Percentiles rank a stretch among this genome's conserved stretches.
Evolutionary conservation across 2,113 vertebrate species (phyloP).

Genomic region (Poicephalus meyeri): DNA sequence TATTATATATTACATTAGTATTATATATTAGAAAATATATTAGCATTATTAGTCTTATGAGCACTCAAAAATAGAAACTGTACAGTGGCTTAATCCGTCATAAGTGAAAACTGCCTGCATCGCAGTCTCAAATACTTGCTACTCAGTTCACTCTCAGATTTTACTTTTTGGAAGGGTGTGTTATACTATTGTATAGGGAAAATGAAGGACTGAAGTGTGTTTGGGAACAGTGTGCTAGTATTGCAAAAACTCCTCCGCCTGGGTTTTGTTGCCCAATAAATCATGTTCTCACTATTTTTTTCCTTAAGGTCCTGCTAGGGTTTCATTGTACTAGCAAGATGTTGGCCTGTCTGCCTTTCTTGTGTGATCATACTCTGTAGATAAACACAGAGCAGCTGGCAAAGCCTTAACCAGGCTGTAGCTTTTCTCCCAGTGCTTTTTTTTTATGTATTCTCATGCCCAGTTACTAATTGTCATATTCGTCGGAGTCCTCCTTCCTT

Average conservation of each 20-base stretch:
- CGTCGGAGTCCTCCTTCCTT: background rate
- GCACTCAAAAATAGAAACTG: background rate
- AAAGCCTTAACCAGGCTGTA: background rate
- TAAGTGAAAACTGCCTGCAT: background rate
- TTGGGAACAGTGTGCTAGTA: background rate
- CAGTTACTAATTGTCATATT: background rate
- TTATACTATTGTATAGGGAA: background rate
- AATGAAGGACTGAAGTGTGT: background rate
- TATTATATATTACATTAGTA: no score
- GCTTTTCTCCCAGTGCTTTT: background rate
- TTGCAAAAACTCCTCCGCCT: background rate
- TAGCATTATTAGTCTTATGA: background rate
- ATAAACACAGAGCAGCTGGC: conserved; percentile 40
- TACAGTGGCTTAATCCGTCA: background rate
- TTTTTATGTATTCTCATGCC: background rate
- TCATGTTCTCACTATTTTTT: background rate
- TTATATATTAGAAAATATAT: no score
- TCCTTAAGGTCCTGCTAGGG: background rate
- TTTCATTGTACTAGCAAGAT: background rate
- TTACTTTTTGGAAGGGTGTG: background rate
- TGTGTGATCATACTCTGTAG: background rate
- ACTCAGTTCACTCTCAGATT: background rate
- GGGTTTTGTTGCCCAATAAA: background rate
- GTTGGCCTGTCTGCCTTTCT: background rate
- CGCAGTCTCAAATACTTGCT: background rate